phyloP scores from a whole-genome alignment of 2,797 vertebrate genomes.

The Clarias laeviceps region DNA sequence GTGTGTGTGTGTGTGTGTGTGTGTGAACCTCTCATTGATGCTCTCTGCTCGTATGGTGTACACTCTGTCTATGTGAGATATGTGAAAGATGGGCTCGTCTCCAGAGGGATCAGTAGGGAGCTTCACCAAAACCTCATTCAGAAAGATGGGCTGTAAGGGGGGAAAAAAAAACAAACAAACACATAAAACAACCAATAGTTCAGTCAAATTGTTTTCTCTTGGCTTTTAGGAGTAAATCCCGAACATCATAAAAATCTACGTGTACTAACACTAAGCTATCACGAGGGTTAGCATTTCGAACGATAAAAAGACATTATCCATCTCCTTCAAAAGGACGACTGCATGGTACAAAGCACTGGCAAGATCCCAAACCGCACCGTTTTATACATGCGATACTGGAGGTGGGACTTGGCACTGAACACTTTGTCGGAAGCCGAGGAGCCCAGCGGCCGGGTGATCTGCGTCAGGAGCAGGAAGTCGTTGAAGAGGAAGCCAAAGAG shows the following conservation, averaged over 20 bases:
- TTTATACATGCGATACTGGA: conserved; percentile 99
- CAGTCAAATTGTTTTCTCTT: background rate
- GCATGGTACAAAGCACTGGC: background rate
- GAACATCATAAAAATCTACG: background rate
- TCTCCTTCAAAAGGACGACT: background rate
- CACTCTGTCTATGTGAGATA: conserved; percentile 96
- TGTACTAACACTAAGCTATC: background rate
- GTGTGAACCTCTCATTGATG: conserved; percentile 88
- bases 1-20: conserved; percentile 18
- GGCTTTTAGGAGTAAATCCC: background rate
- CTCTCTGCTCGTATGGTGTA: conserved; percentile 95
- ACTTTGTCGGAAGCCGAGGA: conserved; percentile 91
- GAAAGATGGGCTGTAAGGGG: conserved; percentile 88
- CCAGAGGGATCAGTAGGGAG: conserved; percentile 96
- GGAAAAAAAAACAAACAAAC: no score
- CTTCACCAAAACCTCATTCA: conserved; percentile 96
- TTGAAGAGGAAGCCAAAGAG: conserved; percentile 98
- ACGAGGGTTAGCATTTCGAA: no score
- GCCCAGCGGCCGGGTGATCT: conserved; percentile 92
- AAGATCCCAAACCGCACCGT: conserved; percentile 78
- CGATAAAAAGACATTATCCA: no score
- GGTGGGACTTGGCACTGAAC: conserved; percentile 95
- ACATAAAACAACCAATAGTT: background rate
- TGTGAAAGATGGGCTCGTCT: conserved; percentile 98
- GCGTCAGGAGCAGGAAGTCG: conserved; percentile 97